Percentiles rank a stretch among this genome's conserved stretches.
Evolutionary conservation across 2,888 invertebrate species (phyloP).

Genomic region (Hoplodrina ambigua): DNA sequence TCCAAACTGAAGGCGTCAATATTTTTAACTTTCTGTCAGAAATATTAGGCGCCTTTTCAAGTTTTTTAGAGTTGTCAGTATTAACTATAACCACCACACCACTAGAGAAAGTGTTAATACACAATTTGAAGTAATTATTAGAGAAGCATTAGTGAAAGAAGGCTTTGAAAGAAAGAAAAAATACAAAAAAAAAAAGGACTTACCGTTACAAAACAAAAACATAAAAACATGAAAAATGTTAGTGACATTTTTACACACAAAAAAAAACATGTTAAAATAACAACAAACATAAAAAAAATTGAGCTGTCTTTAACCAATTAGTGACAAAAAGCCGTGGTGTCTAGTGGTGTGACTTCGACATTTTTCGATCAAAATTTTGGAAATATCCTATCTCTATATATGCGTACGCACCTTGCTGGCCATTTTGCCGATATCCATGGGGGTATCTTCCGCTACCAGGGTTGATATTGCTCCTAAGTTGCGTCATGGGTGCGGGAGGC

Average conservation of each 20-base stretch:
- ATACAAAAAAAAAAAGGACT: constrained; percentile 71
- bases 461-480: constrained; percentile 85
- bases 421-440: constrained; percentile 86
- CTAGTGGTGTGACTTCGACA: constrained; percentile 77
- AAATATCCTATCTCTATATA: constrained; percentile 81
- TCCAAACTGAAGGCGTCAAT: constrained; percentile 71
- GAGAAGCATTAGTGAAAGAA: constrained; percentile 82
- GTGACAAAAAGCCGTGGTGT: constrained; percentile 86
- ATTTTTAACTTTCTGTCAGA: constrained; percentile 69
- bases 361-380: constrained; percentile 67
- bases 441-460: constrained; percentile 87
- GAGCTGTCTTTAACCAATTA: constrained; percentile 88
- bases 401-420: constrained; percentile 89
- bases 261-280: constrained; percentile 68
- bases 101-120: constrained; percentile 81
- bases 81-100: constrained; percentile 86
- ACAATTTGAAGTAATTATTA: constrained; percentile 68
- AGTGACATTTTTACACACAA: constrained; percentile 77
- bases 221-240: constrained; percentile 72
- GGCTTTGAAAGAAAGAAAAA: constrained; percentile 65
- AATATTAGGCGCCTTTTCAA: constrained; percentile 67
- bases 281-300: constrained; percentile 76
- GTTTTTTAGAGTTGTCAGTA: constrained; percentile 62
- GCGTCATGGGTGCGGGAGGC: constrained; percentile 86
- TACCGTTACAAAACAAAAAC: constrained; percentile 74